Base-by-base conservation (phyloP, 53 echinoderm and acorn worm genomes). In the Stichopus horrens region DNA sequence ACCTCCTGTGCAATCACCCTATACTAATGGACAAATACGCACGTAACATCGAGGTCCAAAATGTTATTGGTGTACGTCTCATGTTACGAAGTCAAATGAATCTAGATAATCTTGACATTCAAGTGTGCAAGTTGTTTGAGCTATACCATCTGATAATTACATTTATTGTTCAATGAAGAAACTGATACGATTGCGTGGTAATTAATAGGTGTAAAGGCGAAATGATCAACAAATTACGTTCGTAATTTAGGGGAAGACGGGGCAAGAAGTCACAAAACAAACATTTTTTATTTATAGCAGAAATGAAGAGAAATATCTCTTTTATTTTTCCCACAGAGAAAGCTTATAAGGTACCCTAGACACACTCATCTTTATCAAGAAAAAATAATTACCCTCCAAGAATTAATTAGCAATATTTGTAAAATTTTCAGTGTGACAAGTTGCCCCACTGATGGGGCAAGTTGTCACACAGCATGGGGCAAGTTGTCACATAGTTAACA, bases 401-500 rank as follows among this genome's bases (percentile, higher is more conserved):
- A 13, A 18, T 21, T 75, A 75, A 75, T 8, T 75, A 4, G n/a
- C 75, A 75, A 13, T 75, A 14, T 75, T 4, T 23, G 75, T 75
- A 7, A 0, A 75, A 75, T 75, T 75, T 11, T 75, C 75, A 75
- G 75, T 4, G 75, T 4, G 4, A 75, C 75, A 75, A 75, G 23
- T 75, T 75, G 75, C 75, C 75, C 66, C 66, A 6, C 8, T 75
- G 7, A 75, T 75, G 75, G 19, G 75, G 75, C 75, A 75, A 75
- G 75, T 75, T 75, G 75, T 75, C 75, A 75, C 75, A 75, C 23
- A 8, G 19, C 75, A 4, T 75, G 75, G 75, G 9, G 23, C 75
- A 75, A 75, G 11, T 75, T 75, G 5, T 75, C 75, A 75, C 75
- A 75, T 65, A 75, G 21, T 75, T 4, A 75, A 0, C 8, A 23